These are phyloP conservation scores for Buphagus erythrorhynchus DNA, from an alignment of 2,797 vertebrate genomes.

Conservation along the genomic window DNA sequence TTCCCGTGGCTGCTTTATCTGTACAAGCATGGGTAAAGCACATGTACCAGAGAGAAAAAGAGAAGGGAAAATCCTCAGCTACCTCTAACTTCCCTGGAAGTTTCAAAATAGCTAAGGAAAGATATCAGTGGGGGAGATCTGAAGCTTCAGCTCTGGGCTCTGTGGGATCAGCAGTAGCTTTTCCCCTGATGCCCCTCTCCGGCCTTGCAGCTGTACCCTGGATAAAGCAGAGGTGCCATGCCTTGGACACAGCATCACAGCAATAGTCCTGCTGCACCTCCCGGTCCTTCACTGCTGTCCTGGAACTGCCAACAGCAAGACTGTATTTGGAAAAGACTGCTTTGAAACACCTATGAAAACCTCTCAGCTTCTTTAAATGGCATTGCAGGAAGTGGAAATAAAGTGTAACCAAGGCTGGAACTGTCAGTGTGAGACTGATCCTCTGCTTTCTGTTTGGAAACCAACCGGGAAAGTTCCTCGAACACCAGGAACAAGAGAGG, in stretches of 20 bases:
- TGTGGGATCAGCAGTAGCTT: background rate
- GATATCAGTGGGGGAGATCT: background rate
- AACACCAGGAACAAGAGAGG: background rate
- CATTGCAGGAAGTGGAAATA: background rate
- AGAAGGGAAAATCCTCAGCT: background rate
- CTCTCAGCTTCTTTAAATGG: background rate
- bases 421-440: background rate
- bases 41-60: background rate
- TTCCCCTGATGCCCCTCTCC: background rate
- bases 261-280: background rate
- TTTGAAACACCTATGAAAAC: background rate
- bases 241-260: rapidly evolving
- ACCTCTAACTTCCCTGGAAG: background rate
- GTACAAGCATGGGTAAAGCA: background rate
- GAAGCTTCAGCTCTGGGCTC: background rate
- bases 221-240: background rate
- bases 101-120: background rate
- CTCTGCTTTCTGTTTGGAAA: background rate
- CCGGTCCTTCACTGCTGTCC: background rate
- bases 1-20: background rate
- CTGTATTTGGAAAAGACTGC: background rate
- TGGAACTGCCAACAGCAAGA: background rate
- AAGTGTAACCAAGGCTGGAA: background rate
- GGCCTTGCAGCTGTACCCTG: background rate
- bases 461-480: background rate